Evolutionary conservation across 2,113 vertebrate species (phyloP).

Genomic region (Prunella fulvescens): DNA sequence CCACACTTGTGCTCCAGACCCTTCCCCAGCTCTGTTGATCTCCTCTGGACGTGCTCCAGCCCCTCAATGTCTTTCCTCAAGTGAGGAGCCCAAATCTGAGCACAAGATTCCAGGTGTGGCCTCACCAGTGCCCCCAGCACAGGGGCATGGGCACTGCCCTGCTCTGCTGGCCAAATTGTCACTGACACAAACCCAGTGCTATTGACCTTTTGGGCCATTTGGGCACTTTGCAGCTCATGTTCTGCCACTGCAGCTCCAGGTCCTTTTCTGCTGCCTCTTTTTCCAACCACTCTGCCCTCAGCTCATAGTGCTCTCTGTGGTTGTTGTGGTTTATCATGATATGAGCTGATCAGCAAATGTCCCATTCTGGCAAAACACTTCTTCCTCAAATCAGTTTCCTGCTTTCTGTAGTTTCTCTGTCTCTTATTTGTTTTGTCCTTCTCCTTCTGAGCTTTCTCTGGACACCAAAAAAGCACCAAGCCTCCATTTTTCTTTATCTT

Average conservation of each 20-base stretch:
- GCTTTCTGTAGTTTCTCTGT: neutral
- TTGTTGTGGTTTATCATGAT: neutral
- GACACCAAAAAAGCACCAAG: neutral
- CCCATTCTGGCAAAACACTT: neutral
- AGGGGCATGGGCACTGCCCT: neutral
- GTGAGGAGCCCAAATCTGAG: neutral
- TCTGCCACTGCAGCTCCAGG: too few species aligned
- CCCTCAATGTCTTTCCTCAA: fast-evolving
- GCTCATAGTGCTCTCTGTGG: fast-evolving
- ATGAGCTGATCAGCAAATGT: neutral
- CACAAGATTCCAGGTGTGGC: neutral
- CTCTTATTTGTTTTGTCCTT: neutral
- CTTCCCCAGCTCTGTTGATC: neutral
- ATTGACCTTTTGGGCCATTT: neutral
- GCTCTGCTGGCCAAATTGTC: fast-evolving
- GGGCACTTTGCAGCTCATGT: too few species aligned
- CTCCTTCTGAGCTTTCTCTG: neutral
- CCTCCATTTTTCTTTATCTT: neutral
- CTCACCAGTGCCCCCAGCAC: neutral
- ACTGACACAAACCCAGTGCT: neutral
- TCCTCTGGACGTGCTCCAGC: fast-evolving
- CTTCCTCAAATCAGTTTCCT: neutral
- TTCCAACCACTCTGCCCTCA: neutral
- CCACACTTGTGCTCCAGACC: neutral
- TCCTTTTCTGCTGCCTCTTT: neutral